Evolutionary conservation across 2,113 vertebrate genomes (phyloP).

Genomic region (Rhinolophus sinicus): DNA sequence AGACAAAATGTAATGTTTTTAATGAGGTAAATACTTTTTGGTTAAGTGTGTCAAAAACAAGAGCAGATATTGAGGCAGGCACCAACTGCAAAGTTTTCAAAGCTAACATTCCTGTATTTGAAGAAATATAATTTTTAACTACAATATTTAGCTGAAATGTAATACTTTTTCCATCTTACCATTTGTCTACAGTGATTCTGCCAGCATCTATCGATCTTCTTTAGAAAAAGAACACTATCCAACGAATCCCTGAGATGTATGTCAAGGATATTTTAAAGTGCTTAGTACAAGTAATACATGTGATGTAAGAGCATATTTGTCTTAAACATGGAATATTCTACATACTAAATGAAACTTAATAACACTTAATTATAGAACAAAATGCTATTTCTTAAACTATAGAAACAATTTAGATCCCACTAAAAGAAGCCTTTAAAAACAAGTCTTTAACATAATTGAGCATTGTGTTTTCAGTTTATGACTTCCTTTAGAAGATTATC

Average conservation of each 20-base stretch:
- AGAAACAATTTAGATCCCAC: background rate
- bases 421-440: slow-evolving; percentile 30
- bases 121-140: slow-evolving; percentile 35
- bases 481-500: slow-evolving; percentile 31
- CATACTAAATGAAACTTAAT: slow-evolving; percentile 12
- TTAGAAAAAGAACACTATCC: slow-evolving; percentile 99
- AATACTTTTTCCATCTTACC: slow-evolving; percentile 86
- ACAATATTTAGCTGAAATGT: slow-evolving; percentile 25
- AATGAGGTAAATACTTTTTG: background rate
- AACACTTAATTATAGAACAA: slow-evolving; percentile 9
- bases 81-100: slow-evolving; percentile 36
- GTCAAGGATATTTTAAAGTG: slow-evolving; percentile 88
- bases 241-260: slow-evolving; percentile 91
- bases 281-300: slow-evolving; percentile 34
- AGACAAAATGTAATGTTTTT: slow-evolving; percentile 9
- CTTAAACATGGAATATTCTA: slow-evolving; percentile 47
- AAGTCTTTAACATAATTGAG: slow-evolving; percentile 20
- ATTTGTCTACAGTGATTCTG: slow-evolving; percentile 99
- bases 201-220: slow-evolving; percentile 99
- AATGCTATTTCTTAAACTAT: slow-evolving; percentile 21
- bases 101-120: slow-evolving; percentile 11
- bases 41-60: slow-evolving; percentile 39
- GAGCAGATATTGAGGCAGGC: background rate
- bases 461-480: background rate
- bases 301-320: slow-evolving; percentile 4